Percentiles rank a stretch among this genome's conserved stretches.
phyloP scores from a whole-genome alignment of 2,113 vertebrate genomes.

The Malurus cyaneus region DNA sequence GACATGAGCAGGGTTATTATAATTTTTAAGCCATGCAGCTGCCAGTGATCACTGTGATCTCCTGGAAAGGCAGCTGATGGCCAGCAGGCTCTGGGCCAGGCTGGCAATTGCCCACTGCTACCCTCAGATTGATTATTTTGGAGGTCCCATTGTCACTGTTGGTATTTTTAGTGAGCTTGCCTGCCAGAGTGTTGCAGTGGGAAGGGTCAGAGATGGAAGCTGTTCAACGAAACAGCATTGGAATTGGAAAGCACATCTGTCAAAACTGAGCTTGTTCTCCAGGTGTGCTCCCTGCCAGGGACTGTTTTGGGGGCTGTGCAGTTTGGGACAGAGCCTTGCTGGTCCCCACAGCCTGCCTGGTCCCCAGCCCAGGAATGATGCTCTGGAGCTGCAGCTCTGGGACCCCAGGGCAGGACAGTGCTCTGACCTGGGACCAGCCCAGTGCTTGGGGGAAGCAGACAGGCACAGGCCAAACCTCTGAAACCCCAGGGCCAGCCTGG shows the following conservation, averaged over 20 bases:
- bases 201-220: not conserved
- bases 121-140: not conserved
- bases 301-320: not conserved
- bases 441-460: fast-evolving
- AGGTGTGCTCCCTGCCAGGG: not conserved
- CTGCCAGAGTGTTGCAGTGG: not conserved
- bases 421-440: not conserved
- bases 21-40: not conserved
- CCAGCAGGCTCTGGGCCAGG: not conserved
- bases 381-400: not conserved
- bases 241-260: not conserved
- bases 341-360: not conserved
- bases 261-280: not conserved
- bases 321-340: not conserved
- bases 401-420: not conserved
- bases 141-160: not conserved
- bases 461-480: not conserved
- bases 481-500: not conserved
- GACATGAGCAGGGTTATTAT: not conserved
- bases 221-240: not conserved
- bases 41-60: not conserved
- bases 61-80: not conserved
- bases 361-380: not conserved
- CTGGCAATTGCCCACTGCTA: not conserved
- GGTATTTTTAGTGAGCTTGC: not conserved